Evolutionary conservation across 2,113 vertebrate species (phyloP).

Genomic region (Agelaius tricolor): DNA sequence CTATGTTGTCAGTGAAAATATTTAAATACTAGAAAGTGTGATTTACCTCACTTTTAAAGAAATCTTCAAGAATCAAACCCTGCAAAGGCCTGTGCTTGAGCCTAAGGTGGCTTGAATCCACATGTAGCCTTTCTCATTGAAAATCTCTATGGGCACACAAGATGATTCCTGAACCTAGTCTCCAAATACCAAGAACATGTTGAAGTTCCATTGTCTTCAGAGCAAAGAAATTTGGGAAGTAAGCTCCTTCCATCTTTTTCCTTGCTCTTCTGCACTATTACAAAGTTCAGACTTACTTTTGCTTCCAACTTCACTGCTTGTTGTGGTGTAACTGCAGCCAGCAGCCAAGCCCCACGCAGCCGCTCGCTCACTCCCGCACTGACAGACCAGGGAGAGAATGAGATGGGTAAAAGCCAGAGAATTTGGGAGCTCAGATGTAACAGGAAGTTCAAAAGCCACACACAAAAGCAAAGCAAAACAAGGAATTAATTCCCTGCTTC

Average conservation of each 20-base stretch:
- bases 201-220: background rate
- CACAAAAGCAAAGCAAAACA: background rate
- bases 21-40: background rate
- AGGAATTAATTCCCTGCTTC: background rate
- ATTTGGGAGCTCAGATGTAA: background rate
- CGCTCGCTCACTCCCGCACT: fast-evolving
- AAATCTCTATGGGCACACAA: background rate
- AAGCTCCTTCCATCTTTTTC: background rate
- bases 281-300: background rate
- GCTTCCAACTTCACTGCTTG: background rate
- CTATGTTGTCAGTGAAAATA: background rate
- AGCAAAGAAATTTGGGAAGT: background rate
- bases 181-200: background rate
- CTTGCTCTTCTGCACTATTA: background rate
- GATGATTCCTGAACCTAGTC: background rate
- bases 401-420: background rate
- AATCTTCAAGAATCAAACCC: background rate
- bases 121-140: background rate
- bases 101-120: background rate
- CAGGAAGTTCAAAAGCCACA: background rate
- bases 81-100: background rate
- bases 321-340: background rate
- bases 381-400: fast-evolving
- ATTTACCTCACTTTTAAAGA: background rate
- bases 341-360: fast-evolving